These are phyloP conservation scores for Porites evermanni DNA, from an alignment of 92 coral and sea anemone genomes.

Conservation along the genomic window DNA sequence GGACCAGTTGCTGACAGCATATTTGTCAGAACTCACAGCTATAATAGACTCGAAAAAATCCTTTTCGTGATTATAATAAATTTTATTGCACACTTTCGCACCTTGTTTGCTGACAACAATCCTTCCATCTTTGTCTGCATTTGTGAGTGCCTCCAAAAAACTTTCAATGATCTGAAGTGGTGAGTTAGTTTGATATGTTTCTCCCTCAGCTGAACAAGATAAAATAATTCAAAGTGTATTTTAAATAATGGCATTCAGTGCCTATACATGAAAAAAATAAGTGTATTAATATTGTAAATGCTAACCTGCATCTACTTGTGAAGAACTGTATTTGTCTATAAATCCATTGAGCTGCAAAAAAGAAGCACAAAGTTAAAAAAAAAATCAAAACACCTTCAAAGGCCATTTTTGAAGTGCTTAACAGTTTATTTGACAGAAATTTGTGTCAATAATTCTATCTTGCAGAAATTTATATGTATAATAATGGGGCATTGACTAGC, in stretches of 20 bases:
- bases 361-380: neutral
- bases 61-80: too few species aligned
- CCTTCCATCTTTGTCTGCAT: constrained; percentile 98
- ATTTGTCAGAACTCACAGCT: neutral
- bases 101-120: constrained; percentile 90
- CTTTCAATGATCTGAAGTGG: constrained; percentile 91
- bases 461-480: too few species aligned
- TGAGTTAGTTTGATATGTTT: constrained; percentile 65
- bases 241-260: neutral
- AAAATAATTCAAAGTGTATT: neutral
- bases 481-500: too few species aligned
- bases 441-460: neutral
- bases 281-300: neutral
- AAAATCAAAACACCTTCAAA: neutral
- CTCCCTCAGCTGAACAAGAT: constrained; percentile 14
- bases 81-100: neutral
- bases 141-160: constrained; percentile 92
- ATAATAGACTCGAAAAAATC: too few species aligned
- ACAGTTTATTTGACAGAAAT: too few species aligned
- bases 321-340: constrained; percentile 83
- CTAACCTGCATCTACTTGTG: constrained; percentile 44
- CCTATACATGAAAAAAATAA: neutral
- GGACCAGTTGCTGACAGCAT: neutral
- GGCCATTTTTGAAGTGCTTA: neutral
- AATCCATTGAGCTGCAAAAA: constrained; percentile 89